phyloP scores from a whole-genome alignment of 2,113 vertebrate genomes.

The Mustela nigripes region DNA sequence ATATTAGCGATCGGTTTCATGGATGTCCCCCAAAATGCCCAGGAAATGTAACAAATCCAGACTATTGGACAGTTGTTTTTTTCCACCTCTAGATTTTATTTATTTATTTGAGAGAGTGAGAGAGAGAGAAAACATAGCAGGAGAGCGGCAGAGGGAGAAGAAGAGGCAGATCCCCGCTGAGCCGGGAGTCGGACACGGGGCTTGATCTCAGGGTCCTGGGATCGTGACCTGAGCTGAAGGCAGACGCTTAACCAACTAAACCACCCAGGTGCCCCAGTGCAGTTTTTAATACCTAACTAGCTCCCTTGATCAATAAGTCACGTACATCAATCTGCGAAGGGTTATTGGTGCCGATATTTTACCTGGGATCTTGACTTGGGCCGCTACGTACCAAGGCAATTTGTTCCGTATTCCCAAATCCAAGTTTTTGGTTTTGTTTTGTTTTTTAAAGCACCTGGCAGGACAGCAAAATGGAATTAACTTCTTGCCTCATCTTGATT shows the following conservation, averaged over 20 bases:
- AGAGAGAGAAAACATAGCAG: too few relatives aligned
- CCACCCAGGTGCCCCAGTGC: too few relatives aligned
- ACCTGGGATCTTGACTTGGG: too few relatives aligned
- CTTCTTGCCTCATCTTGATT: background rate
- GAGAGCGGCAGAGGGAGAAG: too few relatives aligned
- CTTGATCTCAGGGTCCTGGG: background rate
- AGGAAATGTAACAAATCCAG: background rate
- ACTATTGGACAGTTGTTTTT: rapidly evolving
- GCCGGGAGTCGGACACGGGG: too few relatives aligned
- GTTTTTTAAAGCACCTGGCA: background rate
- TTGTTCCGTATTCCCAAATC: background rate
- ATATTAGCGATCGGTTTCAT: background rate
- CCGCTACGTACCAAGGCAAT: too few relatives aligned
- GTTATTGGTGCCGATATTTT: background rate
- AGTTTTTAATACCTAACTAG: background rate
- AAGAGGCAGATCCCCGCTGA: too few relatives aligned
- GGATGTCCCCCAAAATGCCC: rapidly evolving
- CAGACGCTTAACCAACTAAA: background rate
- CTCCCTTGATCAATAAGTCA: rapidly evolving
- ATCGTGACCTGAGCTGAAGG: background rate
- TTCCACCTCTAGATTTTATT: background rate
- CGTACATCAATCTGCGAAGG: rapidly evolving
- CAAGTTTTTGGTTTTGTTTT: too few relatives aligned
- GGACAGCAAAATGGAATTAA: background rate
- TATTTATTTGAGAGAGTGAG: background rate